Percentiles rank a stretch among this genome's conserved stretches.
These are phyloP conservation scores for Talpa occidentalis DNA, from an alignment of 2,113 vertebrate species.

Conservation along the genomic window DNA sequence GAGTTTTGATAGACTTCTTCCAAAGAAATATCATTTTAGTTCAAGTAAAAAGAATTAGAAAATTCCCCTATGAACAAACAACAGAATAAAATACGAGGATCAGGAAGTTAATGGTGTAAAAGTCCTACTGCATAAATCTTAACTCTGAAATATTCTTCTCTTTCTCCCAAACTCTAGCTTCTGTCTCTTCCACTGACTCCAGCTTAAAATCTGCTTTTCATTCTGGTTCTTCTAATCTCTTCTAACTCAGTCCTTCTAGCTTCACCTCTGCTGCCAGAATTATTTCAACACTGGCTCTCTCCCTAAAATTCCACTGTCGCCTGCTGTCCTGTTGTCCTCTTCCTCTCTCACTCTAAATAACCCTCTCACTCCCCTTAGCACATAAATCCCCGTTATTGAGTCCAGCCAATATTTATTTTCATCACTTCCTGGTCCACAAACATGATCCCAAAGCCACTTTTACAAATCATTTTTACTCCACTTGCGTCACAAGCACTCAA, in stretches of 20 bases:
- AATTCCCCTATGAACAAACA: background rate
- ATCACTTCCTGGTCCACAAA: background rate
- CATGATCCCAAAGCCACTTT: background rate
- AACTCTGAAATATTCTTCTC: background rate
- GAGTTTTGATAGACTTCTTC: too few relatives aligned
- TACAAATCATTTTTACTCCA: background rate
- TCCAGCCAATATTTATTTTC: conserved; percentile 2
- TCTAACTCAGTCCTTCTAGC: background rate
- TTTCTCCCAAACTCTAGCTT: background rate
- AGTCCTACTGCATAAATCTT: background rate
- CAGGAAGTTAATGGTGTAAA: background rate
- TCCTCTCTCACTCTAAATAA: background rate
- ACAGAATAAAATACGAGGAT: background rate
- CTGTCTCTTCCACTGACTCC: background rate
- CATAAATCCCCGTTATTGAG: background rate
- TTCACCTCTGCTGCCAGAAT: background rate
- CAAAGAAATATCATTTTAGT: background rate
- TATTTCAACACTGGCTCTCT: background rate
- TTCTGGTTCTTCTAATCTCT: background rate
- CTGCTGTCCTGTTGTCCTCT: too few relatives aligned
- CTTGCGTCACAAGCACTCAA: background rate
- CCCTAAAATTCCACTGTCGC: background rate
- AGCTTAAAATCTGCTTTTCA: background rate
- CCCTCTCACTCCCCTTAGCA: background rate
- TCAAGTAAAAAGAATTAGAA: background rate